phyloP scores from a whole-genome alignment of 2,113 vertebrate genomes.

The Tyrannus savana region DNA sequence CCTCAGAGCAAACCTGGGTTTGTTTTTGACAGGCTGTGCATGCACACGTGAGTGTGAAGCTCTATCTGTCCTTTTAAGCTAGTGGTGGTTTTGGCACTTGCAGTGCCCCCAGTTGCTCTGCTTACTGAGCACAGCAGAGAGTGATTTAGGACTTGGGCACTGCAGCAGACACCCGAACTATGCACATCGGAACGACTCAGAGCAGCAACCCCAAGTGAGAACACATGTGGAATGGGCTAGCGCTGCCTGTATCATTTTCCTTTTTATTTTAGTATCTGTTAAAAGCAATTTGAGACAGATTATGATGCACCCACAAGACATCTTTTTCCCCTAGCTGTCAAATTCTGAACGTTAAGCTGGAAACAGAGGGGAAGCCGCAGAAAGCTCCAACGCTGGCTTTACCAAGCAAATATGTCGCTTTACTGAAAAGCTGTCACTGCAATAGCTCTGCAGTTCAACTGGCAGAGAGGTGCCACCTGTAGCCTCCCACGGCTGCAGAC shows the following conservation, averaged over 20 bases:
- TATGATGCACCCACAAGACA: background rate
- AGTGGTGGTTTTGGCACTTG: background rate
- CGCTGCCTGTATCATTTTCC: background rate
- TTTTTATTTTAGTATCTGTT: conserved; percentile 39
- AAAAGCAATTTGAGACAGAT: conserved; percentile 43
- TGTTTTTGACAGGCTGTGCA: background rate
- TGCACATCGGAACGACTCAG: accelerated
- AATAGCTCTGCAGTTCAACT: conserved; percentile 14
- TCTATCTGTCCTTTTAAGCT: background rate
- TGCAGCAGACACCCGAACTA: conserved; percentile 33
- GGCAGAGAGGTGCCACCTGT: conserved; percentile 28
- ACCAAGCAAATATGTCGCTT: conserved; percentile 25
- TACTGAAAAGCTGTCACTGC: conserved; percentile 35
- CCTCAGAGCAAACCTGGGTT: background rate
- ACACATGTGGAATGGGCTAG: background rate
- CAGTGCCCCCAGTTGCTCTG: background rate
- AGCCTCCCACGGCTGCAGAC: conserved; percentile 30
- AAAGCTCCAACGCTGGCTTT: background rate
- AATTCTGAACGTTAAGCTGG: background rate
- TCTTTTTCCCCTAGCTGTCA: background rate
- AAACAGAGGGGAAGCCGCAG: conserved; percentile 11
- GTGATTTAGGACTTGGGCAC: conserved; percentile 43
- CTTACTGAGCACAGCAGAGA: background rate
- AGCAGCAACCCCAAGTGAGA: background rate
- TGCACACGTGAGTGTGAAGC: background rate